Conservation (phyloP, 2,888 invertebrate species). For the Lithosia quadra region DNA sequence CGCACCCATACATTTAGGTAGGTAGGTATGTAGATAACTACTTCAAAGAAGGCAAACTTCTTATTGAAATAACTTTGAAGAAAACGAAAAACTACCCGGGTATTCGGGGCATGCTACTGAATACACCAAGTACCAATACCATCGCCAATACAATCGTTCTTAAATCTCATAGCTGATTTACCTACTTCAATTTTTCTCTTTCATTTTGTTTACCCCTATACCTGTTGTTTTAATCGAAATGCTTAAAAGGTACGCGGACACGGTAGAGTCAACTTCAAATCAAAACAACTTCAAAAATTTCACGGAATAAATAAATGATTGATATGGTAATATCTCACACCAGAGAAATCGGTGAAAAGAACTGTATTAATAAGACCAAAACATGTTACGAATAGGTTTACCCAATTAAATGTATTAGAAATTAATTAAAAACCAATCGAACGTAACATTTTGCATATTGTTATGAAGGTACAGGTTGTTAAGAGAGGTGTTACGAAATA, state of each 20-base stretch:
- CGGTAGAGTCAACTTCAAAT: background rate
- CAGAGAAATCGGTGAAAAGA: conserved; percentile 41
- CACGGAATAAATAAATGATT: conserved; percentile 18
- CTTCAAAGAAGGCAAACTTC: no score
- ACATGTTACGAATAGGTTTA: conserved; percentile 16
- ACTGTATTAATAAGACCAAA: conserved; percentile 8
- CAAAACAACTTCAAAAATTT: background rate
- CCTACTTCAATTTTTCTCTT: background rate
- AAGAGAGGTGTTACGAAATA: conserved; percentile 2
- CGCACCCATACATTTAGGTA: no score
- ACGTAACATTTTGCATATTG: conserved; percentile 16
- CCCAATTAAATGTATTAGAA: conserved; percentile 20
- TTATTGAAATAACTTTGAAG: no score
- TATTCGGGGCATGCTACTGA: no score
- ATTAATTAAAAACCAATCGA: conserved; percentile 27
- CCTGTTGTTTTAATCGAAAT: no score
- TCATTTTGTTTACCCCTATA: no score
- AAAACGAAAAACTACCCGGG: no score
- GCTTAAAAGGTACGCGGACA: no score
- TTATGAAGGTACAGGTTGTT: conserved; percentile 2
- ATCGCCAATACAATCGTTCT: no score
- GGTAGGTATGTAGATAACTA: no score
- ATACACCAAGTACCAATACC: no score
- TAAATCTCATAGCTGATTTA: no score
- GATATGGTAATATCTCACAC: conserved; percentile 43